Evolutionary conservation across 2,113 vertebrate species (phyloP).

Genomic region (Tenebrosternarchus preto): DNA sequence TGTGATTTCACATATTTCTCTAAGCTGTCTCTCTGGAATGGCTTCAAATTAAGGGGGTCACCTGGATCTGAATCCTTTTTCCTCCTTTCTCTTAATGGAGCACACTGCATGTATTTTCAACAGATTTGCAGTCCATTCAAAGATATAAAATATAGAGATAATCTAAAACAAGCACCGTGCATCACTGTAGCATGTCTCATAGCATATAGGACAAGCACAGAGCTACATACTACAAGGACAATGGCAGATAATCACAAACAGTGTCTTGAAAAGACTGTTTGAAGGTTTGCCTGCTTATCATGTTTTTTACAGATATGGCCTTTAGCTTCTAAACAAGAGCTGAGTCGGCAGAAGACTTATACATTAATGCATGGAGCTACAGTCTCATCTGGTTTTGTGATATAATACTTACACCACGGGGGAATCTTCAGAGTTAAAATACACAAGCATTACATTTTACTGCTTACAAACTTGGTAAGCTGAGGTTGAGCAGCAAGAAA

Average conservation of each 20-base stretch:
- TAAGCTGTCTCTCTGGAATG: conserved; percentile 38
- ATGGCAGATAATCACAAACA: conserved; percentile 11
- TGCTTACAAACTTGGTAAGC: conserved; percentile 30
- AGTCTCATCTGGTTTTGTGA: conserved; percentile 36
- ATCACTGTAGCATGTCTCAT: neutral
- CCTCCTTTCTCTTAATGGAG: conserved; percentile 20
- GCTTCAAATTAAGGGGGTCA: conserved; percentile 33
- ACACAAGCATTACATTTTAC: conserved; percentile 33
- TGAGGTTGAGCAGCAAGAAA: conserved; percentile 29
- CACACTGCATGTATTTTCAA: conserved; percentile 36
- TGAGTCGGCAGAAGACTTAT: conserved; percentile 43
- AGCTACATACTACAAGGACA: neutral
- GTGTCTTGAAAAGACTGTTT: neutral
- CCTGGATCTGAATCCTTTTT: conserved; percentile 21
- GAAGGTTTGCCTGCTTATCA: neutral
- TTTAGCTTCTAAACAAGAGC: conserved; percentile 46
- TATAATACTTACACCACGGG: conserved; percentile 26
- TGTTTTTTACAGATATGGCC: conserved; percentile 29
- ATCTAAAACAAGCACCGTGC: neutral
- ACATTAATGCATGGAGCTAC: conserved; percentile 44
- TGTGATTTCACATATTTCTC: conserved; percentile 41
- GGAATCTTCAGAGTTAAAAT: conserved; percentile 43
- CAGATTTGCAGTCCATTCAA: conserved; percentile 9
- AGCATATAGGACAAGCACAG: no score
- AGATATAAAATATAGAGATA: neutral